phyloP scores from a whole-genome alignment of 2,888 invertebrate genomes.

The Apamea monoglypha region DNA sequence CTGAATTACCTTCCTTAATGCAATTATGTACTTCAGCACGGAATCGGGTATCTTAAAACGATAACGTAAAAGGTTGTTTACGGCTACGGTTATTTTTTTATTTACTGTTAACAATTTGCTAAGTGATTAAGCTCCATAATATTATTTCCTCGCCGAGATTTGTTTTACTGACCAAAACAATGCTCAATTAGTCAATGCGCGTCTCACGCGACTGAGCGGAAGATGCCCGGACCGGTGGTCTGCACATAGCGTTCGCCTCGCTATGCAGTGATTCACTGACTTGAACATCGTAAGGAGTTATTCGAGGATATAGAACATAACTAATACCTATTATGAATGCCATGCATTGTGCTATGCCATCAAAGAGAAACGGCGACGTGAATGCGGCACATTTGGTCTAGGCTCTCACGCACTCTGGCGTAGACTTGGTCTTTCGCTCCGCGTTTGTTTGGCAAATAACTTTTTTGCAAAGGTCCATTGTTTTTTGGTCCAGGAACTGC shows the following conservation, averaged over 20 bases:
- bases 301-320: constrained; percentile 24
- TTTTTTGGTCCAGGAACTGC: constrained; percentile 1
- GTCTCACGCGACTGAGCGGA: constrained; percentile 14
- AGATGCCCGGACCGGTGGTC: constrained; percentile 4
- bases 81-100: neutral
- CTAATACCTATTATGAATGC: constrained; percentile 21
- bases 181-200: constrained; percentile 40
- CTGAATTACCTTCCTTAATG: constrained; percentile 9
- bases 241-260: constrained; percentile 7
- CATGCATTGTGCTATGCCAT: constrained; percentile 8
- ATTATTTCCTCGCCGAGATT: constrained; percentile 31
- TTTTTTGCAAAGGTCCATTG: neutral
- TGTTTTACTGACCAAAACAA: constrained; percentile 38
- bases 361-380: constrained; percentile 18
- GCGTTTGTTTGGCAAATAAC: neutral
- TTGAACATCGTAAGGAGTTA: constrained; percentile 8
- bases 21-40: constrained; percentile 16
- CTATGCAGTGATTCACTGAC: constrained; percentile 33
- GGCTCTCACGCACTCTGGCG: neutral
- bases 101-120: constrained; percentile 20
- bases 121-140: constrained; percentile 3
- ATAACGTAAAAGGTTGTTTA: neutral
- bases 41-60: neutral
- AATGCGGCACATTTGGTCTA: constrained; percentile 24
- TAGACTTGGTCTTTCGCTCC: neutral